A percentile compares a stretch with the other conserved stretches of the same genome.
phyloP scores from a whole-genome alignment of 1,140 invertebrate species.

The Lycorma delicatula region DNA sequence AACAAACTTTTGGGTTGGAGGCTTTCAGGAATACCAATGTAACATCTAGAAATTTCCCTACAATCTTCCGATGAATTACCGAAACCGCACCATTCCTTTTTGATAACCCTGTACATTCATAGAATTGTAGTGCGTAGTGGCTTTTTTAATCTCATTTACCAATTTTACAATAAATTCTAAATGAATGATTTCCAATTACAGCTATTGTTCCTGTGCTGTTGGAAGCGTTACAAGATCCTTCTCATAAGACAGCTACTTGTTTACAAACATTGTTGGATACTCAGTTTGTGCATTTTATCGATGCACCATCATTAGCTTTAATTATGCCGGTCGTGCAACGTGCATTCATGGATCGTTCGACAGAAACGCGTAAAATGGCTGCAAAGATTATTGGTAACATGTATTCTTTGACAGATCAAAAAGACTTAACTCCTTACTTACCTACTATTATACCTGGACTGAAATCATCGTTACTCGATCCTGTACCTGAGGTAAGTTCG shows the following conservation, averaged over 20 bases:
- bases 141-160: too few species aligned
- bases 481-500: slow-evolving; percentile 81
- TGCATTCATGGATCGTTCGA: slow-evolving; percentile 93
- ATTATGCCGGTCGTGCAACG: slow-evolving; percentile 99
- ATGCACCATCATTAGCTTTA: slow-evolving; percentile 93
- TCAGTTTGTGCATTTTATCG: slow-evolving; percentile 99
- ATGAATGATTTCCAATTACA: slow-evolving; percentile 36
- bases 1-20: too few species aligned
- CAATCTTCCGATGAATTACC: too few species aligned
- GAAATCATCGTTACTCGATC: slow-evolving; percentile 93
- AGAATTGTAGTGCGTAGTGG: too few species aligned
- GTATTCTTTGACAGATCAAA: slow-evolving; percentile 98
- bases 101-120: too few species aligned
- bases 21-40: too few species aligned
- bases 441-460: slow-evolving; percentile 94
- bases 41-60: too few species aligned
- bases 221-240: slow-evolving; percentile 92
- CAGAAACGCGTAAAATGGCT: slow-evolving; percentile 97
- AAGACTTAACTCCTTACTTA: slow-evolving; percentile 94
- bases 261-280: slow-evolving; percentile 90
- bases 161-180: too few species aligned
- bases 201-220: slow-evolving; percentile 87
- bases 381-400: slow-evolving; percentile 99
- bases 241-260: slow-evolving; percentile 87
- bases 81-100: too few species aligned